Percentiles rank a stretch among this genome's conserved stretches.
phyloP scores from a whole-genome alignment of 30 jellyfish, hydroid and myxozoan genomes.

The Sanderia malayensis region DNA sequence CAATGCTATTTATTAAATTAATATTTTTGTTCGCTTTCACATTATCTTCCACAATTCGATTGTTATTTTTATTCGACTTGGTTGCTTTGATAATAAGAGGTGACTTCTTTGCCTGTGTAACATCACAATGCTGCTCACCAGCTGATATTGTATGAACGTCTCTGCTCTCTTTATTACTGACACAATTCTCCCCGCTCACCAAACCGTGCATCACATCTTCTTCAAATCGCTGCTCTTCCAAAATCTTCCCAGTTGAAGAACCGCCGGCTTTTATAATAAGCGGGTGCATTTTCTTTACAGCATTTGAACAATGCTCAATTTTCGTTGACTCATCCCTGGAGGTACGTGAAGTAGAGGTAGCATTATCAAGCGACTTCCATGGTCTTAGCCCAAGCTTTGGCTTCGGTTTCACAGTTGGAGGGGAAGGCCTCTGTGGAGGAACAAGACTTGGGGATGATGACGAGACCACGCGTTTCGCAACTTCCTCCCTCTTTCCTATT shows the following conservation, averaged over 20 bases:
- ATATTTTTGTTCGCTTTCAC: background rate
- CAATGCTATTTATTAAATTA: background rate
- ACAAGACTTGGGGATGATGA: background rate
- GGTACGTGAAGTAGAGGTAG: background rate
- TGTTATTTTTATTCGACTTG: background rate
- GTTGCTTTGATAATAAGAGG: constrained; percentile 11
- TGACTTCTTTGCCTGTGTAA: background rate
- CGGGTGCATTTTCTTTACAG: background rate
- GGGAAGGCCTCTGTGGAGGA: constrained; percentile 17
- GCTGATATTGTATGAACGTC: background rate
- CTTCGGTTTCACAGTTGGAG: constrained; percentile 53
- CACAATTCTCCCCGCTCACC: background rate
- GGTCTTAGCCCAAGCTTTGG: constrained; percentile 22
- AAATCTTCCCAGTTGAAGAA: background rate
- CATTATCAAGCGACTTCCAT: background rate
- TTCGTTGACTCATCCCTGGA: background rate
- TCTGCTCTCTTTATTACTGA: background rate
- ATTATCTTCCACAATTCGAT: background rate
- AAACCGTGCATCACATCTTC: background rate
- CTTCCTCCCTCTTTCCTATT: background rate
- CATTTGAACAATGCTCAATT: too few species aligned
- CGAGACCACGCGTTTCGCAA: background rate
- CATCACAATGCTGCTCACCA: background rate
- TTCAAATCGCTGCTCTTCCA: constrained; percentile 10
- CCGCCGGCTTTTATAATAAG: background rate